Percentiles rank a stretch among this genome's conserved stretches.
phyloP scores from a whole-genome alignment of 64 coral and sea anemone genomes.

The Hydrozoanthus tunicans region DNA sequence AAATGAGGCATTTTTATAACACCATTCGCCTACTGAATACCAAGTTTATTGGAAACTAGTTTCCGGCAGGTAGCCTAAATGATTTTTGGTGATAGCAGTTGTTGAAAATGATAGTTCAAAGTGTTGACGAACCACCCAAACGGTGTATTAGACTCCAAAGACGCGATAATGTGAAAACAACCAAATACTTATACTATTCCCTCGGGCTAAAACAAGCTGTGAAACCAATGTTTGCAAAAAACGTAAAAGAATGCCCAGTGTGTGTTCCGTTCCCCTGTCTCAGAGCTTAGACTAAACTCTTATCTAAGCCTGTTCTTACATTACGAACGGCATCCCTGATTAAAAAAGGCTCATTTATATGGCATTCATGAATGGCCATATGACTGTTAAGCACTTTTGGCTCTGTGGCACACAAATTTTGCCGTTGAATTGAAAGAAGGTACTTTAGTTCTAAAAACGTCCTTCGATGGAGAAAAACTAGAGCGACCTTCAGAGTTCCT shows the following conservation, averaged over 20 bases:
- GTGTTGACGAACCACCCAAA: constrained; percentile 54
- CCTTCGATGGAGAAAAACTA: not conserved
- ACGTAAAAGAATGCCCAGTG: not conserved
- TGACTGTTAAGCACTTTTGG: constrained; percentile 28
- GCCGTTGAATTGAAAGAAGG: not conserved
- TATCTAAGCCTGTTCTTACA: not conserved
- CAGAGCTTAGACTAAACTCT: not conserved
- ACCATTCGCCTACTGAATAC: not conserved
- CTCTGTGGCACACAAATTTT: not conserved
- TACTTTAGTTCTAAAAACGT: not conserved
- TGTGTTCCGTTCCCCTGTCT: not conserved
- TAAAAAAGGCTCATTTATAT: not conserved
- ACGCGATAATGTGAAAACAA: constrained; percentile 68
- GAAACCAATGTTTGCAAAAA: constrained; percentile 40
- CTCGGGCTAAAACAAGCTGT: constrained; percentile 54
- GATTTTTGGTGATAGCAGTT: constrained; percentile 1
- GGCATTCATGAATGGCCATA: constrained; percentile 7
- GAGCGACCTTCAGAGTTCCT: too few species aligned
- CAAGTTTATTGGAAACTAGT: constrained; percentile 11
- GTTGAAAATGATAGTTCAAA: constrained; percentile 38
- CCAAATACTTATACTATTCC: constrained; percentile 15
- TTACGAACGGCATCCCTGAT: not conserved
- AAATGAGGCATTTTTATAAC: constrained; percentile 10
- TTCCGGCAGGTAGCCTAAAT: constrained; percentile 45
- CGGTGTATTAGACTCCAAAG: constrained; percentile 38